Conservation (phyloP, 2,113 vertebrate species). For the Pangasianodon gigas region DNA sequence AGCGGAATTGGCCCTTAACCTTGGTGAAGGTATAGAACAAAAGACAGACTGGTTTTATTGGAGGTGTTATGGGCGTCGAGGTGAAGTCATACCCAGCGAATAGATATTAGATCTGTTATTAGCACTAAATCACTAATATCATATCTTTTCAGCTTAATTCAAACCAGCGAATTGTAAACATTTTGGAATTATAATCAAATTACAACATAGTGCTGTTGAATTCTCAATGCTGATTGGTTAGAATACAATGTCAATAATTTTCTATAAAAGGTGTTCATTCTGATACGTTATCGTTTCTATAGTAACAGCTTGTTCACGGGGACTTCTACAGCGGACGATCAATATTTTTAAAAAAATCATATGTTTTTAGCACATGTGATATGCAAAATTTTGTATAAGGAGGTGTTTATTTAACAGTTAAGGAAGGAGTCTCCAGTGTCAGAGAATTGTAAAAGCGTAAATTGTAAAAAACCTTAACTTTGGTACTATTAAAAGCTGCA, state of each 20-base stretch:
- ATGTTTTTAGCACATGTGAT: too few species aligned
- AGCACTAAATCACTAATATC: neutral
- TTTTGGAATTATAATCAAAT: neutral
- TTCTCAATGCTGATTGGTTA: neutral
- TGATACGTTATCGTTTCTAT: neutral
- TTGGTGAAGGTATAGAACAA: conserved; percentile 12
- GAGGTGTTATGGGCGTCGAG: neutral
- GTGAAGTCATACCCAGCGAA: neutral
- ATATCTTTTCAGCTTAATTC: neutral
- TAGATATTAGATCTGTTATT: neutral
- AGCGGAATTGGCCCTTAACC: conserved; percentile 28
- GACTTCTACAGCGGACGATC: neutral
- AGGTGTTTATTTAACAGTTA: neutral
- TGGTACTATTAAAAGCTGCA: neutral
- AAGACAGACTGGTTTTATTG: neutral
- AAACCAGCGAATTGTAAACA: neutral
- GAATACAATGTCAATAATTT: neutral
- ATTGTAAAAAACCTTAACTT: neutral
- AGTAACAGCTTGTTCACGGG: neutral
- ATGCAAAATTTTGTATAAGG: neutral
- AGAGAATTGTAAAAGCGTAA: neutral
- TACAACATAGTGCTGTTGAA: neutral
- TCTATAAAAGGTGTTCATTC: too few species aligned
- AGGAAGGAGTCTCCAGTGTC: neutral
- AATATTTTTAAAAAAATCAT: too few species aligned